These are phyloP conservation scores for Hippasteria phrygiana DNA, from an alignment of 53 echinoderm and acorn worm species.

Conservation along the genomic window DNA sequence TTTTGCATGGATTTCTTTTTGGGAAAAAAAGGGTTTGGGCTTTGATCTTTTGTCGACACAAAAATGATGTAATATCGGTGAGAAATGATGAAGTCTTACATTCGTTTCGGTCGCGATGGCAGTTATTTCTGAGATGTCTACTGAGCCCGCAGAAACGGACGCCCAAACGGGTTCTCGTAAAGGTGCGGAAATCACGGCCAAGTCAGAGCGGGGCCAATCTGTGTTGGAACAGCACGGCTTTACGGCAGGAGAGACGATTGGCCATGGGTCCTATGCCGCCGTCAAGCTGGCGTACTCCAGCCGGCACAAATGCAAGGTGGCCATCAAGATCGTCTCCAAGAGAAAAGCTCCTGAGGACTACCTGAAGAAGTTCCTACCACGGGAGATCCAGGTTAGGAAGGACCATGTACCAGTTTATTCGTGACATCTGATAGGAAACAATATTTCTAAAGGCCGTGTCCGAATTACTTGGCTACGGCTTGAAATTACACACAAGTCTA, in stretches of 20 bases:
- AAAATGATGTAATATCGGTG: not conserved
- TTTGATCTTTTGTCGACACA: not conserved
- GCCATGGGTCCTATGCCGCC: slow-evolving; percentile 93
- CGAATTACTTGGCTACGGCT: too few relatives aligned
- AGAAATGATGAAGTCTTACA: slow-evolving; percentile 7
- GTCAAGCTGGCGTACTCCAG: slow-evolving; percentile 88
- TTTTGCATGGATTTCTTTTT: too few relatives aligned
- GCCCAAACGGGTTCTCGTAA: not conserved
- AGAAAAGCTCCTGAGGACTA: slow-evolving; percentile 97
- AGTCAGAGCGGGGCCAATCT: slow-evolving; percentile 61
- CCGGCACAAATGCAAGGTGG: slow-evolving; percentile 91
- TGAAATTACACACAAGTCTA: too few relatives aligned
- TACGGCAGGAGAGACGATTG: slow-evolving; percentile 76
- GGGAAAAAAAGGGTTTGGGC: too few relatives aligned
- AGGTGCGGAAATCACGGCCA: slow-evolving; percentile 7
- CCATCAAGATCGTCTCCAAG: slow-evolving; percentile 98
- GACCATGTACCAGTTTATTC: too few relatives aligned
- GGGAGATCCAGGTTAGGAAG: slow-evolving; percentile 96
- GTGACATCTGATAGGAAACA: too few relatives aligned
- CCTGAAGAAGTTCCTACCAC: slow-evolving; percentile 91
- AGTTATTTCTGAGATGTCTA: not conserved
- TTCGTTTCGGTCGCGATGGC: slow-evolving; percentile 1
- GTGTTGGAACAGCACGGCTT: slow-evolving; percentile 94
- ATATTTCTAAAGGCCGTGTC: too few relatives aligned
- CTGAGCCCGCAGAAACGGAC: not conserved